Percentiles rank a stretch among this genome's conserved stretches.
phyloP scores from a whole-genome alignment of 2,113 vertebrate species.

The Falco punctatus region DNA sequence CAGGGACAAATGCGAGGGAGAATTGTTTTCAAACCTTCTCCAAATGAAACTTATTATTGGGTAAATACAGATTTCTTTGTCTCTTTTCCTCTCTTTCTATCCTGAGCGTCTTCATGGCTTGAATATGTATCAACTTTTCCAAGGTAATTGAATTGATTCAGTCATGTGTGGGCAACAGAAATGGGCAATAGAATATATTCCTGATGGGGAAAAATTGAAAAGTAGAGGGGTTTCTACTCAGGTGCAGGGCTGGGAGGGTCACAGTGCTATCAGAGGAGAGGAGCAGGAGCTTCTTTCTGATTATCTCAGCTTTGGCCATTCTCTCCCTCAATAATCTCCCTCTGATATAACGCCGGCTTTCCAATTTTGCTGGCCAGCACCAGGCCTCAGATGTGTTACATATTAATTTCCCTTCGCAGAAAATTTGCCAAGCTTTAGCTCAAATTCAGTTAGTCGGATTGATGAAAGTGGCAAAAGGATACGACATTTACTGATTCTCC shows the following conservation, averaged over 20 bases:
- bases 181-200: conserved; percentile 88
- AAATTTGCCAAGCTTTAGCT: conserved; percentile 89
- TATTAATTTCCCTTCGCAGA: conserved; percentile 96
- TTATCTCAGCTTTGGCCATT: conserved; percentile 86
- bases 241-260: conserved; percentile 64
- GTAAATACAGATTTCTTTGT: conserved; percentile 97
- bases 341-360: conserved; percentile 83
- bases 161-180: conserved; percentile 91
- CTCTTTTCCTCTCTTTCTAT: conserved; percentile 74
- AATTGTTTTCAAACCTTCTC: conserved; percentile 97
- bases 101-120: conserved; percentile 83
- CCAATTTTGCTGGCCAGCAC: conserved; percentile 82
- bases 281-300: conserved; percentile 89
- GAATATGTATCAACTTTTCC: conserved; percentile 93
- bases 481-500: conserved; percentile 96
- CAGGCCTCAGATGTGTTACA: conserved; percentile 93
- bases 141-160: conserved; percentile 97
- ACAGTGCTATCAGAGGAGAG: conserved; percentile 77
- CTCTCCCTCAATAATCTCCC: conserved; percentile 86
- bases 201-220: conserved; percentile 88
- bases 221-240: conserved; percentile 74
- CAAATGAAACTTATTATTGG: conserved; percentile 99
- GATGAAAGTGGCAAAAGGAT: conserved; percentile 98
- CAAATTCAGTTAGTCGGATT: conserved; percentile 99
- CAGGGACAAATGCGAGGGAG: conserved; percentile 98